Conservation (phyloP, 2,113 vertebrate genomes). For the Sardina pilchardus region DNA sequence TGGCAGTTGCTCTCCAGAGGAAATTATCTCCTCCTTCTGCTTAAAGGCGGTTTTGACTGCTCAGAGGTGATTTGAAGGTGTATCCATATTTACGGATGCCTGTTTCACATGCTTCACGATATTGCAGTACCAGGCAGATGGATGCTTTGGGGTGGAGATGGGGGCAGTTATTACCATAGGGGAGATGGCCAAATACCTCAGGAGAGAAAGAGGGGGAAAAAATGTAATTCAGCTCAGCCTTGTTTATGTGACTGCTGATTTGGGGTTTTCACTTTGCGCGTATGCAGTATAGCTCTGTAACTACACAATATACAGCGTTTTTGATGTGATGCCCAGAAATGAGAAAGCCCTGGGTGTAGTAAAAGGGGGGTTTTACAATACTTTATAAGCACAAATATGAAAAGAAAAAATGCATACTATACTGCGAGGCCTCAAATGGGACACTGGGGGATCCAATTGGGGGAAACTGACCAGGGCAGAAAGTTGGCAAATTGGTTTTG, state of each 20-base stretch:
- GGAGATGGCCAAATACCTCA: not conserved
- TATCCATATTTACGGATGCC: conserved; percentile 12
- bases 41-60: not conserved
- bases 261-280: conserved; percentile 36
- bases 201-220: not conserved
- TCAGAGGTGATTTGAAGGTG: conserved; percentile 19
- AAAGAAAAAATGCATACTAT: conserved; percentile 51
- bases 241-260: conserved; percentile 37
- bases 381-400: conserved; percentile 59
- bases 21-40: not conserved
- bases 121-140: conserved; percentile 3
- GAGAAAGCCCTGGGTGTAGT: conserved; percentile 55
- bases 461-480: conserved; percentile 58
- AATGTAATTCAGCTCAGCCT: not conserved
- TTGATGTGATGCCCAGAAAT: conserved; percentile 55
- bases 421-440: conserved; percentile 59
- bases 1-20: not conserved
- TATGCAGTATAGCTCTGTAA: conserved; percentile 54
- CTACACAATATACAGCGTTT: conserved; percentile 62
- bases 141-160: not conserved
- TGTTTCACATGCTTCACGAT: conserved; percentile 8
- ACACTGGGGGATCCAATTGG: conserved; percentile 62
- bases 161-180: not conserved
- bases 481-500: conserved; percentile 63
- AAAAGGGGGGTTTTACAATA: conserved; percentile 67